Base-by-base conservation (phyloP, 2,888 invertebrate species). In the Cheilosia vernalis region DNA sequence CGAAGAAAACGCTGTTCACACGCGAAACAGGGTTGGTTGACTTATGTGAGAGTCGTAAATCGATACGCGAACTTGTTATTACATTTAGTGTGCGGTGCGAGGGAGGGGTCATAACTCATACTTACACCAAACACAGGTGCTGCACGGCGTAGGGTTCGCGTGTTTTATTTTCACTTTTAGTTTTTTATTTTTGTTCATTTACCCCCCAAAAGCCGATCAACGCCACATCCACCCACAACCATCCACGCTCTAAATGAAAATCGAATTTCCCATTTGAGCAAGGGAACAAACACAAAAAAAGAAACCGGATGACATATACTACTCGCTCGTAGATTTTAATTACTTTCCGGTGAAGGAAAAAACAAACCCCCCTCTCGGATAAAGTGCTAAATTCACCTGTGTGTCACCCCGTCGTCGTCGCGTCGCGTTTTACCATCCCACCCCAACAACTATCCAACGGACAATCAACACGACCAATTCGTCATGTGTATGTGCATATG, bases 41-140 rank as follows among this genome's bases (percentile, higher is more conserved):
- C 81, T 85, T 76, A 81, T 77, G 72, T 72, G 76, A 81, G 76
- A 81, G 81, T 85, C 77, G 85, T 81, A 81, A 81, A 85, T 85
- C 85, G 81, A 85, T 85, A 81, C 81, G 85, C 81, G 85, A 85
- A 85, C 85, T 85, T 85, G 76, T 84, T 84, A 69, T 83, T 83
- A 78, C 66, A 66, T 64, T 78, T 67, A 72, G 61, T 80, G 72
- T 72, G 81, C 70, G 67, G 55, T 76, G 61, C 81, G 81, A 63
- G 76, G 80, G 80, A 81, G 81, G 80, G 81, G 80, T 85, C 81
- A 81, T 81, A 85, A 85, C 72, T 76, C 81, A 81, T 73, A 81
- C 81, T 81, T 85, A 81, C 81, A 85, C 85, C 49, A 21, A 37
- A 33, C 42, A 51, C 53, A 37, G 27, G 19, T 6, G 10, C 49